These are phyloP conservation scores for Remorina albescens DNA, from an alignment of 2,797 vertebrate genomes.

Conservation along the genomic window DNA sequence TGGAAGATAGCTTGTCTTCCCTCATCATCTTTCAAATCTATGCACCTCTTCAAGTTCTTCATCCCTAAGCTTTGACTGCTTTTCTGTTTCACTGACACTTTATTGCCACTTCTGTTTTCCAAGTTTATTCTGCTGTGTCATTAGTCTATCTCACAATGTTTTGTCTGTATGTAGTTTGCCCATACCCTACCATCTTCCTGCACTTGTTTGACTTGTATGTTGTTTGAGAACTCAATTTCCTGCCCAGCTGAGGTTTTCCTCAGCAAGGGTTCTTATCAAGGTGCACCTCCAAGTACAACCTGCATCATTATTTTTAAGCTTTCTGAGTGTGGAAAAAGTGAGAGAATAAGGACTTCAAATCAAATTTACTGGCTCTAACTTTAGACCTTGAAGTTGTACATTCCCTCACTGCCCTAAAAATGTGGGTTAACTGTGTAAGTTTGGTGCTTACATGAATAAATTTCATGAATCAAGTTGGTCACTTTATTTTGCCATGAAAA, in stretches of 20 bases:
- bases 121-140: conserved; percentile 23
- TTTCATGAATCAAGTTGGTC: too few species aligned
- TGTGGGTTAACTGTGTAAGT: too few species aligned
- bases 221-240: conserved; percentile 7
- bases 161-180: neutral
- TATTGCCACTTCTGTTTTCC: conserved; percentile 25
- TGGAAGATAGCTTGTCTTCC: conserved; percentile 11
- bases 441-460: too few species aligned
- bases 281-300: conserved; percentile 3
- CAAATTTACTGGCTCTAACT: neutral
- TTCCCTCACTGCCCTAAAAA: too few species aligned
- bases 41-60: neutral
- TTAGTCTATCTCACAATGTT: conserved; percentile 11
- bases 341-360: neutral
- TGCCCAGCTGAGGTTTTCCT: neutral
- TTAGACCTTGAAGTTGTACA: too few species aligned
- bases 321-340: too few species aligned
- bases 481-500: too few species aligned
- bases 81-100: conserved; percentile 22
- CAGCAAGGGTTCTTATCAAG: conserved; percentile 4
- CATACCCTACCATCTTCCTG: neutral
- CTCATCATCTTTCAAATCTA: conserved; percentile 20
- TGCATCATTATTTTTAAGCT: conserved; percentile 21
- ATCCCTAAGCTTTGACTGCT: conserved; percentile 2
- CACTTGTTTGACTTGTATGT: conserved; percentile 3